These are phyloP conservation scores for Globodera rostochiensis DNA, from an alignment of 1,140 invertebrate genomes.

Conservation along the genomic window DNA sequence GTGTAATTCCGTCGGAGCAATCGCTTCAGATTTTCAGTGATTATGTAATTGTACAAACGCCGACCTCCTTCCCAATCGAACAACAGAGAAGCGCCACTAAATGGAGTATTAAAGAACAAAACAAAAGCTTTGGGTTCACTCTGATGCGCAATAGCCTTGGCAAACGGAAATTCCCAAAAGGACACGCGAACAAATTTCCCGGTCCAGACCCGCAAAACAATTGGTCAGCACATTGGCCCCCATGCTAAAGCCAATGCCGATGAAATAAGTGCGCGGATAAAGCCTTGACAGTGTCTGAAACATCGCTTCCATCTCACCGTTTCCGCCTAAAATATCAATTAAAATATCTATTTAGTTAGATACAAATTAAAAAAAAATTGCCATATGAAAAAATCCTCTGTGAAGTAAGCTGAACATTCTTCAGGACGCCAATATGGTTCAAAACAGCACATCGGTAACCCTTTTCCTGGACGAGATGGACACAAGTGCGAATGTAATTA, in stretches of 20 bases:
- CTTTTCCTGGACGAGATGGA: conserved; percentile 82
- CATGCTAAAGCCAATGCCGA: conserved; percentile 85
- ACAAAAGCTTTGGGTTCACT: conserved; percentile 70
- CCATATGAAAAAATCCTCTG: conserved; percentile 86
- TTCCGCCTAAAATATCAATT: conserved; percentile 12
- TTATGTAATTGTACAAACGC: conserved; percentile 84
- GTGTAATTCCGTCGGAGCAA: conserved; percentile 80
- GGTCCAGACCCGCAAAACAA: conserved; percentile 36
- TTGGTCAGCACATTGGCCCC: conserved; percentile 68
- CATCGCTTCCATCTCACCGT: conserved; percentile 19
- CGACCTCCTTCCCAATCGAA: conserved; percentile 84
- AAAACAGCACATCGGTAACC: conserved; percentile 88
- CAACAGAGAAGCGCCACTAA: conserved; percentile 77
- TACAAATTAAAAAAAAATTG: conserved; percentile 65
- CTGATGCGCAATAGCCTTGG: conserved; percentile 84
- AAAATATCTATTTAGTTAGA: conserved; percentile 29
- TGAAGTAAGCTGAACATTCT: conserved; percentile 81
- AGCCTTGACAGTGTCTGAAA: conserved; percentile 47
- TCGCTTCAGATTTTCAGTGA: conserved; percentile 85
- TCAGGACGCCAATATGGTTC: conserved; percentile 87
- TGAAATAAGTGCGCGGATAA: conserved; percentile 77
- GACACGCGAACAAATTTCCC: conserved; percentile 66
- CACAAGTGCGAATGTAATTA: conserved; percentile 87
- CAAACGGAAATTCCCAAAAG: conserved; percentile 85
- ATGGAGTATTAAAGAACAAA: conserved; percentile 45